These are phyloP conservation scores for Notarius lentiginosus DNA, from an alignment of 2,113 vertebrate genomes.

Conservation along the genomic window DNA sequence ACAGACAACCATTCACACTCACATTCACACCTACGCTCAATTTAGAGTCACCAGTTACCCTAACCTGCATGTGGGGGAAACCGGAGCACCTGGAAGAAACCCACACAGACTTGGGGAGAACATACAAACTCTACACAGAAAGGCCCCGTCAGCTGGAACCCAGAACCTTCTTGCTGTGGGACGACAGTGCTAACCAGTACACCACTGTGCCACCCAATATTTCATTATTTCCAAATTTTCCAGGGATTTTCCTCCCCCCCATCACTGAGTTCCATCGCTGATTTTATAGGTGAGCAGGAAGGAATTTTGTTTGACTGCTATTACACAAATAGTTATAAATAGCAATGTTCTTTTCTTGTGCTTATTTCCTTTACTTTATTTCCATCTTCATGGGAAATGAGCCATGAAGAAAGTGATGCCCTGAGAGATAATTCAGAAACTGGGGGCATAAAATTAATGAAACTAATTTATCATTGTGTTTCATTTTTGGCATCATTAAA, in stretches of 20 bases:
- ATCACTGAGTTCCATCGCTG: neutral
- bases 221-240: neutral
- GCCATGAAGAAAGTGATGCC: conserved; percentile 6
- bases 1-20: no score
- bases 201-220: neutral
- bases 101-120: no score
- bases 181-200: no score
- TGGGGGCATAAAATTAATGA: neutral
- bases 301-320: neutral
- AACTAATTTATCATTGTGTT: neutral
- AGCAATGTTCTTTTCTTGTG: neutral
- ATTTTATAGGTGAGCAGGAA: neutral
- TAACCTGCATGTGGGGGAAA: no score
- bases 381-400: neutral
- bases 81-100: no score
- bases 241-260: neutral
- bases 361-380: neutral
- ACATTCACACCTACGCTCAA: no score
- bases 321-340: conserved; percentile 16
- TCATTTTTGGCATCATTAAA: neutral
- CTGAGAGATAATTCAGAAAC: neutral
- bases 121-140: no score
- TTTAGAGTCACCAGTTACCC: no score
- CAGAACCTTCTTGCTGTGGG: no score
- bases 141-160: no score